phyloP scores from a whole-genome alignment of 1,140 invertebrate species.

The Brachionus sp. region DNA sequence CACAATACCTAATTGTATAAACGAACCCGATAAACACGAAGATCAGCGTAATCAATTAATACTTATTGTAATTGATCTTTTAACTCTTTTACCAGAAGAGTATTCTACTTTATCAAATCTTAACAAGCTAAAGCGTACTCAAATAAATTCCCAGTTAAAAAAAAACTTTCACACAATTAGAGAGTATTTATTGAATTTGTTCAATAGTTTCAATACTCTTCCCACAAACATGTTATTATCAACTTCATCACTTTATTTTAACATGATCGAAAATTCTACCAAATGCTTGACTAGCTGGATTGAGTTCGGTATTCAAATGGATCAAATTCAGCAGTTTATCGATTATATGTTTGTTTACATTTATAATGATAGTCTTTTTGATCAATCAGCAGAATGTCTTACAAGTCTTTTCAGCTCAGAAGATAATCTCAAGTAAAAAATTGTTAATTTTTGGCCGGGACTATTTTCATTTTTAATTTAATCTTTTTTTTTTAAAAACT shows the following conservation, averaged over 20 bases:
- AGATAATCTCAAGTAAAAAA: slow-evolving; percentile 14
- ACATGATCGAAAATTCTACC: slow-evolving; percentile 36
- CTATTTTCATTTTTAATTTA: too few relatives aligned
- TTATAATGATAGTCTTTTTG: slow-evolving; percentile 41
- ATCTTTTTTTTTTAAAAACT: too few relatives aligned
- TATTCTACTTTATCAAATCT: not conserved
- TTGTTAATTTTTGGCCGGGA: not conserved
- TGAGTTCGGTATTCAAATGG: slow-evolving; percentile 37
- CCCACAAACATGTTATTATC: not conserved
- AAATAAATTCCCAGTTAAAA: slow-evolving; percentile 40
- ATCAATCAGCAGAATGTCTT: slow-evolving; percentile 39
- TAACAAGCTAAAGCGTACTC: slow-evolving; percentile 34
- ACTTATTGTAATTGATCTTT: slow-evolving; percentile 19
- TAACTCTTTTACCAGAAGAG: slow-evolving; percentile 40
- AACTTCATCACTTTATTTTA: slow-evolving; percentile 27
- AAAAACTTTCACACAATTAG: slow-evolving; percentile 12
- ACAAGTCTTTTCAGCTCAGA: slow-evolving; percentile 34
- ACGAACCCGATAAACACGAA: slow-evolving; percentile 29
- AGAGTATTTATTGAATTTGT: slow-evolving; percentile 24
- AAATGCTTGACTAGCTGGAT: slow-evolving; percentile 43
- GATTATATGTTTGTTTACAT: slow-evolving; percentile 45
- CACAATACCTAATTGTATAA: slow-evolving; percentile 34
- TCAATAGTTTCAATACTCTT: slow-evolving; percentile 31
- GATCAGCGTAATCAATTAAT: slow-evolving; percentile 36
- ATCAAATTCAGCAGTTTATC: slow-evolving; percentile 37